Evolutionary conservation across 2,113 vertebrate species (phyloP), one percentile per base, ranked within the genome.

Genomic region (Nanorana parkeri): DNA sequence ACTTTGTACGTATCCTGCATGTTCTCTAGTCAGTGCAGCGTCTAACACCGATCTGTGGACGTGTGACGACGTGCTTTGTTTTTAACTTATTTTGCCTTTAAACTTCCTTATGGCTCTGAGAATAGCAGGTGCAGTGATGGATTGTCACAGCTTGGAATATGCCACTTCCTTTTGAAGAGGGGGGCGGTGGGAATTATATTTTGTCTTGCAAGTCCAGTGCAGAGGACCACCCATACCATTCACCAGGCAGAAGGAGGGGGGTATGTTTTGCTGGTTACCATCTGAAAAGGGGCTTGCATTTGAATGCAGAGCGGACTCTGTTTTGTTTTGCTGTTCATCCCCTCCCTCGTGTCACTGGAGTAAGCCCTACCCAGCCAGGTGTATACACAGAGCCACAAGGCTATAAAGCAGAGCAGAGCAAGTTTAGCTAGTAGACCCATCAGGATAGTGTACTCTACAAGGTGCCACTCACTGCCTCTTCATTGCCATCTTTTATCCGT

Each of bases 101-200:
- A n/a, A n/a, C n/a, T n/a, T n/a, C n/a, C n/a, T 82, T 66, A 58
- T 75, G 65, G 26, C 61, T 52, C 20, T 54, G 80, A 82, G 75
- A 75, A 67, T 69, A 67, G 63, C 63, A 76, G 32, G 60, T 74
- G 65, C 41, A 66, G 6, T 76, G 51, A 58, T 26, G 17, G 26
- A 51, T 63, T 63, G 65, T 51, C 68, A 72, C 11, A 17, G 58
- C 23, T 52, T 60, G 72, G 80, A 28, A 68, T 13, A 60, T 68
- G 68, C 78, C 69, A 83, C 11, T 41, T 60, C 58, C 32, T 17
- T 16, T 15, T 8, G 63, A 58, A 67, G 8, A 29, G 29, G 19
- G 52, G 20, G 32, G 61, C 20, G 32, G 63, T 17, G 17, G 17
- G 36, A 6, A 26, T 47, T 51, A 11, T 55, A 29, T 23, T 36